Percentiles rank a stretch among this genome's conserved stretches.
phyloP scores from a whole-genome alignment of 2,888 invertebrate genomes.

The Entomobrya proxima region DNA sequence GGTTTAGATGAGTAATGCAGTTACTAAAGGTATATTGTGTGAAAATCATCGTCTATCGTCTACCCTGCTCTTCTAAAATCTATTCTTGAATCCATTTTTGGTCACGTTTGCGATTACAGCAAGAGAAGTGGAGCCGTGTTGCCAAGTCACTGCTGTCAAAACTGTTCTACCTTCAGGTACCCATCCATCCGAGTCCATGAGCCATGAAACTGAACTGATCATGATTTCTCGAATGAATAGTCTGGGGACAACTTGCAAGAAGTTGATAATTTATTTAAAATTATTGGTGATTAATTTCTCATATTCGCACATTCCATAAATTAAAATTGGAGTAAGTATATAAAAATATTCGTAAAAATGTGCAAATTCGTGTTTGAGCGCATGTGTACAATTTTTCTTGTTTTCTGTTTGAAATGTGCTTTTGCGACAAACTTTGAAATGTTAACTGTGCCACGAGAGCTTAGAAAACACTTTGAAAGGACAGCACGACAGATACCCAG shows the following conservation, averaged over 20 bases:
- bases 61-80: too few relatives aligned
- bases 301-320: too few relatives aligned
- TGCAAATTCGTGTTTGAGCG: neutral
- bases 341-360: slow-evolving; percentile 25
- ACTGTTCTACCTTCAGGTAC: neutral
- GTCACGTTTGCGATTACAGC: too few relatives aligned
- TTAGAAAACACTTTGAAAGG: slow-evolving; percentile 34
- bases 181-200: slow-evolving; percentile 5
- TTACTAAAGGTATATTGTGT: too few relatives aligned
- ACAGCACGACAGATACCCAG: slow-evolving; percentile 55
- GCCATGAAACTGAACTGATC: neutral
- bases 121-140: neutral
- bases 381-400: neutral
- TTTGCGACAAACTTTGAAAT: neutral
- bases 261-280: neutral
- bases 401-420: neutral
- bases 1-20: too few relatives aligned
- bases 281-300: too few relatives aligned
- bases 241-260: neutral
- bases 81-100: too few relatives aligned
- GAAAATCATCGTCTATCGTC: too few relatives aligned
- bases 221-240: neutral
- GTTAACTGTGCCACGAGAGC: slow-evolving; percentile 19
- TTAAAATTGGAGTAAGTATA: neutral
- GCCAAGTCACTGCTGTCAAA: neutral